Conservation (phyloP, 2,888 invertebrate genomes). For the Drosophila seclusa region DNA sequence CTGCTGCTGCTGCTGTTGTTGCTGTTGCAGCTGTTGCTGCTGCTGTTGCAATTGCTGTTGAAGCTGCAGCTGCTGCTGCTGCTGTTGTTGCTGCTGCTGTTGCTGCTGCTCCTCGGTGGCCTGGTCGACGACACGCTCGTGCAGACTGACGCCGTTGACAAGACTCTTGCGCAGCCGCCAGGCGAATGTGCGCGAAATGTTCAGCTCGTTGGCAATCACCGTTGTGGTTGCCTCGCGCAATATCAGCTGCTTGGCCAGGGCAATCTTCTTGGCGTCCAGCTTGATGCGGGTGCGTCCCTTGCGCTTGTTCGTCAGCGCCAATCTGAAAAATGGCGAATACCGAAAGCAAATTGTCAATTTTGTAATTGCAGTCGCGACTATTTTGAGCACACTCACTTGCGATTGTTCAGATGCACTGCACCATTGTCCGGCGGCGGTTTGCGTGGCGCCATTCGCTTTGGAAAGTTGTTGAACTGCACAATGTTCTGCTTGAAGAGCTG, state of each 20-base stretch:
- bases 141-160: conserved; percentile 83
- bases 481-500: conserved; percentile 84
- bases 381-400: conserved; percentile 72
- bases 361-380: too few relatives aligned
- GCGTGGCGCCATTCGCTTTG: conserved; percentile 74
- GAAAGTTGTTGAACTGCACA: conserved; percentile 84
- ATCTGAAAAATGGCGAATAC: conserved; percentile 21
- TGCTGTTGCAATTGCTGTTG: conserved; percentile 33
- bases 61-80: conserved; percentile 38
- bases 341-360: neutral
- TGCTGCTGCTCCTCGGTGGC: conserved; percentile 69
- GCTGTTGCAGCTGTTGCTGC: conserved; percentile 35
- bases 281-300: conserved; percentile 84
- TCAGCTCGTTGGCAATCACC: conserved; percentile 83
- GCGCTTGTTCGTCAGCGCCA: conserved; percentile 78
- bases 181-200: conserved; percentile 84
- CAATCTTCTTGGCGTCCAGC: conserved; percentile 83
- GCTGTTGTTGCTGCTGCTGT: conserved; percentile 46
- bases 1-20: conserved; percentile 4
- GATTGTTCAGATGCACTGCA: conserved; percentile 80
- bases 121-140: conserved; percentile 83
- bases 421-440: conserved; percentile 73
- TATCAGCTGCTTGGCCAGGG: conserved; percentile 83
- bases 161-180: conserved; percentile 84
- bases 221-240: conserved; percentile 84